Conservation (phyloP, 2,113 vertebrate species). For the Microcebus griseorufus region DNA sequence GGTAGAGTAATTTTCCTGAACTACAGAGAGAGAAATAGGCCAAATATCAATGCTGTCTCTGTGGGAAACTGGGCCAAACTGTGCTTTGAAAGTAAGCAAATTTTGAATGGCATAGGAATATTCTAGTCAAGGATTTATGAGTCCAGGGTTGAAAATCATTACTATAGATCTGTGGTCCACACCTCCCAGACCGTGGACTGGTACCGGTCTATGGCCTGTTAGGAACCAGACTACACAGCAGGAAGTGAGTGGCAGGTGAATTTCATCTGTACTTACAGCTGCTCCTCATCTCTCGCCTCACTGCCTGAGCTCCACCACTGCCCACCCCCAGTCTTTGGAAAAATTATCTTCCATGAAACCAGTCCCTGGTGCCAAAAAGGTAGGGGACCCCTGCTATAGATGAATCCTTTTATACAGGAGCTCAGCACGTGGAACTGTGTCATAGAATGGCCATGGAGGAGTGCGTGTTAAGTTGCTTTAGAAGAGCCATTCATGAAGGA, state of each 20-base stretch:
- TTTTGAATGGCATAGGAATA: not conserved
- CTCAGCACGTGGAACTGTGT: rapidly evolving
- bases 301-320: too few relatives aligned
- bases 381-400: too few relatives aligned
- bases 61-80: not conserved
- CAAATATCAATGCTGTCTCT: not conserved
- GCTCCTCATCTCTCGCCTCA: too few relatives aligned
- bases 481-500: not conserved
- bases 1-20: not conserved
- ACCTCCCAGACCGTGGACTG: too few relatives aligned
- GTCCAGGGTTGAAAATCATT: not conserved
- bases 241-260: too few relatives aligned
- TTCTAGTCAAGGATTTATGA: not conserved
- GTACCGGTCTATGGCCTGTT: too few relatives aligned
- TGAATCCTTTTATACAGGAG: not conserved
- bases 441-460: not conserved
- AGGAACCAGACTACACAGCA: too few relatives aligned
- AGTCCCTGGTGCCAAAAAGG: too few relatives aligned
- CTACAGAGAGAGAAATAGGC: not conserved
- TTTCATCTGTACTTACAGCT: too few relatives aligned
- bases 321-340: too few relatives aligned
- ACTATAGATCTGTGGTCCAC: too few relatives aligned
- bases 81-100: not conserved
- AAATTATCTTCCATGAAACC: too few relatives aligned
- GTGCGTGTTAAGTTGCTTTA: not conserved